phyloP scores from a whole-genome alignment of 2,797 vertebrate genomes.

The Champsocephalus gunnari region DNA sequence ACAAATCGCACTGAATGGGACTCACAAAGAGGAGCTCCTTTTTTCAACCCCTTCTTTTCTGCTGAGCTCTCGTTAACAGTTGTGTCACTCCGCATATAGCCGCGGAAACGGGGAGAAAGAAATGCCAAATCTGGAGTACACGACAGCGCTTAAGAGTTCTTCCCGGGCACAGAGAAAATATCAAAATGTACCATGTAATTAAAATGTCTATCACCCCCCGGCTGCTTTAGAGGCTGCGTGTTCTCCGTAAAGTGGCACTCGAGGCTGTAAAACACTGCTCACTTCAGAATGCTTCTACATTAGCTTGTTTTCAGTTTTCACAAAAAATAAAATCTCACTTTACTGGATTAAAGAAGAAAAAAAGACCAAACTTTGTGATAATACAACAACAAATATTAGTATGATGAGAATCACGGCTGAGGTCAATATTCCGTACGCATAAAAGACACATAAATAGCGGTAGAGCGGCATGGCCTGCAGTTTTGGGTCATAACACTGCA shows the following conservation, averaged over 20 bases:
- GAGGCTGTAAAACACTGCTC: conserved; percentile 81
- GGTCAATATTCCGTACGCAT: conserved; percentile 43
- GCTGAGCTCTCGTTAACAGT: conserved; percentile 86
- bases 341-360: conserved; percentile 61
- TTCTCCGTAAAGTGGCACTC: conserved; percentile 84
- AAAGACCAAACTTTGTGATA: conserved; percentile 29
- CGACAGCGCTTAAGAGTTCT: conserved; percentile 79
- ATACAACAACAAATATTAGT: conserved; percentile 42
- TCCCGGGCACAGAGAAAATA: conserved; percentile 73
- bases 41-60: conserved; percentile 86
- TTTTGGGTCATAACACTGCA: conserved; percentile 75
- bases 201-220: conserved; percentile 87
- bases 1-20: conserved; percentile 99
- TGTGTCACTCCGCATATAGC: conserved; percentile 83
- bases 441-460: conserved; percentile 59
- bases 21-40: conserved; percentile 96
- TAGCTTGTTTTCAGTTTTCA: conserved; percentile 78
- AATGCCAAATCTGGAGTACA: conserved; percentile 78
- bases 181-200: conserved; percentile 89
- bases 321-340: conserved; percentile 76
- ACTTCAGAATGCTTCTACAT: conserved; percentile 75
- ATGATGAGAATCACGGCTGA: conserved; percentile 37
- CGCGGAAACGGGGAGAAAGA: conserved; percentile 67
- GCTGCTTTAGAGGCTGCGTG: conserved; percentile 79
- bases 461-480: conserved; percentile 39